Percentiles rank a stretch among this genome's conserved stretches.
Evolutionary conservation across 2,113 vertebrate species (phyloP).

Genomic region (Bos taurus): ARS-UCD2.0 NC_037330.1:33134501-33135000

Average conservation of each 20-base stretch:
- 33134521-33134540: neutral
- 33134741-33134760: neutral
- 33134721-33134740: neutral
- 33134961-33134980: neutral
- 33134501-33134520: neutral
- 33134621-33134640: neutral
- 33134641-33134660: neutral
- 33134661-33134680: neutral
- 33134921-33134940: neutral
- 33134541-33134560: neutral
- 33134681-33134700: neutral
- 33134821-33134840: neutral
- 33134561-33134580: neutral
- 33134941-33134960: neutral
- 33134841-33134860: neutral
- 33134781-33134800: neutral
- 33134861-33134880: neutral
- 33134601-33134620: neutral
- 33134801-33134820: neutral
- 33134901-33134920: neutral
- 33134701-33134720: neutral
- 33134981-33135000: neutral
- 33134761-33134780: neutral
- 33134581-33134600: neutral
- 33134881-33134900: neutral